Percentiles rank a stretch among this genome's conserved stretches.
These are phyloP conservation scores for Falco punctatus DNA, from an alignment of 2,113 vertebrate species.

Conservation along the genomic window DNA sequence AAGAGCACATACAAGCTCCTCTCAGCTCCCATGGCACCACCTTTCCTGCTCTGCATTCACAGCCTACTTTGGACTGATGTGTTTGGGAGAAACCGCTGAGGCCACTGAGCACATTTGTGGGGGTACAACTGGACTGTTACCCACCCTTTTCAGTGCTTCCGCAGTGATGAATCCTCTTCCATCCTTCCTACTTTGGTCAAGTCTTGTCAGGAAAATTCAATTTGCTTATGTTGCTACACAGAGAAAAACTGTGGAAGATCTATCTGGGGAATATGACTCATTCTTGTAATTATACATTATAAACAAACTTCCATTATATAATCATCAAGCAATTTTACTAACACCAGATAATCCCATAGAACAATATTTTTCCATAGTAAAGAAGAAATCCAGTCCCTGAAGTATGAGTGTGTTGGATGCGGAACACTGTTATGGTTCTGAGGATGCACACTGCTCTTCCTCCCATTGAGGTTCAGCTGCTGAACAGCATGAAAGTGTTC, in stretches of 20 bases:
- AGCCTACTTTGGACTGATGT: neutral
- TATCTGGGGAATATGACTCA: neutral
- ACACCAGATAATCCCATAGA: neutral
- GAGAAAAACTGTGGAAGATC: neutral
- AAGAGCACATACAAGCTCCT: rapidly evolving
- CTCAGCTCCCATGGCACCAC: neutral
- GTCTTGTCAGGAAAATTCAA: neutral
- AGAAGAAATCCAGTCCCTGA: neutral
- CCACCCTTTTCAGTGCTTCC: neutral
- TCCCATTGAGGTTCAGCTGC: neutral
- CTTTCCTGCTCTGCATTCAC: neutral
- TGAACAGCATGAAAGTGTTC: neutral
- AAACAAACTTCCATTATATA: neutral
- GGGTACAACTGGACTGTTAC: rapidly evolving
- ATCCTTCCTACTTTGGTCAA: neutral
- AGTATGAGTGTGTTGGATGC: neutral
- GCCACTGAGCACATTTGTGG: neutral
- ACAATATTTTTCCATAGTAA: neutral
- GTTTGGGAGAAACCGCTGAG: neutral
- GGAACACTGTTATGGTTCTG: neutral
- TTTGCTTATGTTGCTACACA: neutral
- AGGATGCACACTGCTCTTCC: neutral
- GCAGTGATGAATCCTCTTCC: neutral
- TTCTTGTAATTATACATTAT: neutral
- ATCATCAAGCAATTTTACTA: neutral